These are phyloP conservation scores for Hoplodrina ambigua DNA, from an alignment of 2,888 invertebrate species.

Conservation along the genomic window DNA sequence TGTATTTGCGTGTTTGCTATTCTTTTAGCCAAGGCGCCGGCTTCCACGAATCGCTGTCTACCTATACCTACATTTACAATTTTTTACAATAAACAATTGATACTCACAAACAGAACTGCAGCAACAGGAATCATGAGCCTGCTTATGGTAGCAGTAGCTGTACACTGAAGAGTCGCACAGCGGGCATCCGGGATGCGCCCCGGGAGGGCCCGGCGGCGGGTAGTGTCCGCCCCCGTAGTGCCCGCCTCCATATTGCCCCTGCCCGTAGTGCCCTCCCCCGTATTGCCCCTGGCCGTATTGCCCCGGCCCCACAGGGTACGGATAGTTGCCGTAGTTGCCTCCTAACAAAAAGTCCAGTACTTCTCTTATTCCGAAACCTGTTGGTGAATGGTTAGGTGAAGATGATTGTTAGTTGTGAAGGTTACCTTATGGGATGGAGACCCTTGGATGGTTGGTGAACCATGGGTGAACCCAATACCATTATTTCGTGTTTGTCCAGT, in stretches of 20 bases:
- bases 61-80: too few species aligned
- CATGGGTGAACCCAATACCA: constrained; percentile 31
- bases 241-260: constrained; percentile 60
- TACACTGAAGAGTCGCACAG: constrained; percentile 94
- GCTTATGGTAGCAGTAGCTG: constrained; percentile 94
- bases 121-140: constrained; percentile 94
- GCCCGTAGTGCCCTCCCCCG: constrained; percentile 63
- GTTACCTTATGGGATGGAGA: constrained; percentile 34
- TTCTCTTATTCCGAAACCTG: constrained; percentile 88
- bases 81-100: neutral
- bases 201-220: constrained; percentile 80
- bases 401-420: constrained; percentile 68
- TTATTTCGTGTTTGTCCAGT: neutral
- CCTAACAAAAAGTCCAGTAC: constrained; percentile 88
- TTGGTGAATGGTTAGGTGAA: constrained; percentile 73
- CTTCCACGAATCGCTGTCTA: neutral
- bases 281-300: constrained; percentile 59
- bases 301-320: constrained; percentile 66
- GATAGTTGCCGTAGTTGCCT: constrained; percentile 77
- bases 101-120: constrained; percentile 90
- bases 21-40: neutral
- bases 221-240: constrained; percentile 65
- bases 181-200: constrained; percentile 91
- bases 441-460: constrained; percentile 38
- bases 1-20: constrained; percentile 7